These are phyloP conservation scores for Cettia cetti DNA, from an alignment of 2,113 vertebrate genomes.

Conservation along the genomic window DNA sequence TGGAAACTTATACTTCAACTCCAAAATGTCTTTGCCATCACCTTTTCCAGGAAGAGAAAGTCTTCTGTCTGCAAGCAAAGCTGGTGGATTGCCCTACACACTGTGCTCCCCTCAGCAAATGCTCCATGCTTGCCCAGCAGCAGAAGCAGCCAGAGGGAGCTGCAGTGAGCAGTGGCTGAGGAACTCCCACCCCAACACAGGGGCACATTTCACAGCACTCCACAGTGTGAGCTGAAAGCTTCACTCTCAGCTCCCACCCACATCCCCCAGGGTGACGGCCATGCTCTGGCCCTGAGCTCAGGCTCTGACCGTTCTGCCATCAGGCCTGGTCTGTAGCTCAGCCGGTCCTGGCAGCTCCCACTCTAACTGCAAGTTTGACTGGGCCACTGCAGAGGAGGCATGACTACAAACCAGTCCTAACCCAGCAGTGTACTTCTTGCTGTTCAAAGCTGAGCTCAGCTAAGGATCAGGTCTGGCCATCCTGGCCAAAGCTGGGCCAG, in stretches of 20 bases:
- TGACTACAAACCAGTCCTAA: background rate
- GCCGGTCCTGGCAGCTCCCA: background rate
- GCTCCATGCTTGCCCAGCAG: too few species aligned
- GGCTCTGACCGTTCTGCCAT: background rate
- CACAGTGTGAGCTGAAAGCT: accelerated
- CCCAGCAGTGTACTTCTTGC: background rate
- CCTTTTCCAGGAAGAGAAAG: background rate
- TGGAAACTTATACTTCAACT: background rate
- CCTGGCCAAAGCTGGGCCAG: background rate
- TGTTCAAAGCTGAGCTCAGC: background rate
- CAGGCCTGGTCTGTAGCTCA: background rate
- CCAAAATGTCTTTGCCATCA: background rate
- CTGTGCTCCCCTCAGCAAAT: background rate
- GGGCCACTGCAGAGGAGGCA: background rate
- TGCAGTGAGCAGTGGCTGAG: background rate
- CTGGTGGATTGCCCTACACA: background rate
- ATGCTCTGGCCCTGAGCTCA: background rate
- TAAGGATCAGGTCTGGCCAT: background rate
- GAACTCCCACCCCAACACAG: accelerated
- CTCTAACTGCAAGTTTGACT: too few species aligned
- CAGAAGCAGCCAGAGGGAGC: background rate
- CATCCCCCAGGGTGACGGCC: background rate
- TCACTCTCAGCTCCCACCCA: background rate
- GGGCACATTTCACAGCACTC: background rate
- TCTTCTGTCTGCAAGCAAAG: background rate